Percentiles rank a stretch among this genome's conserved stretches.
Conservation (phyloP, 2,888 invertebrate genomes). For the Thalpophila matura region DNA sequence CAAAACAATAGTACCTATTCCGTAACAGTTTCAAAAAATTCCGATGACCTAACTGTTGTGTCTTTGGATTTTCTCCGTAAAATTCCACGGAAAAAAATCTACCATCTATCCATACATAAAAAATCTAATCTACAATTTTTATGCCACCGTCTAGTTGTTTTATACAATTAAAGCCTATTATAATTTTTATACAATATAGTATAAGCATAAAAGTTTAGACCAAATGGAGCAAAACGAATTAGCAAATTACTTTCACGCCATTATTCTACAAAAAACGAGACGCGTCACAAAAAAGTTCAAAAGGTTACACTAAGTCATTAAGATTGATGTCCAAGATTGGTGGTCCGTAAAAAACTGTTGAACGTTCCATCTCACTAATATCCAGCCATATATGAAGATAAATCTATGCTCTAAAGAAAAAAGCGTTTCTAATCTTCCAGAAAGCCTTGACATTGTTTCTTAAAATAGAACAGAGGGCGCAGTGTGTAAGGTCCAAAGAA, state of each 20-base stretch:
- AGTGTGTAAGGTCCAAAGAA: constrained; percentile 39
- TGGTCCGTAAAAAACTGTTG: constrained; percentile 52
- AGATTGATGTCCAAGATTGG: constrained; percentile 57
- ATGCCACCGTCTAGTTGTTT: too few species aligned
- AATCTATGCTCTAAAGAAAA: constrained; percentile 56
- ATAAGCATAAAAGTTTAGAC: neutral
- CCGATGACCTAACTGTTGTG: too few species aligned
- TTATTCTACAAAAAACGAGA: constrained; percentile 30
- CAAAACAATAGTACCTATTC: too few species aligned
- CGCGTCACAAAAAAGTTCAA: constrained; percentile 38
- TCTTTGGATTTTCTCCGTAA: too few species aligned
- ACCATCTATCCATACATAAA: too few species aligned
- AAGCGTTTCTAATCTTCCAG: constrained; percentile 61
- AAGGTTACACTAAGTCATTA: constrained; percentile 58
- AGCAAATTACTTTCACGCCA: constrained; percentile 20
- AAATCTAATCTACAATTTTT: too few species aligned
- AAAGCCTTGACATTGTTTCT: constrained; percentile 63
- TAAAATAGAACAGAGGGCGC: constrained; percentile 54
- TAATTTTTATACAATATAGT: too few species aligned
- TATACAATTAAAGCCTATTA: neutral
- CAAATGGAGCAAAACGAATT: constrained; percentile 18
- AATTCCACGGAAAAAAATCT: too few species aligned
- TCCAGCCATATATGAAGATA: constrained; percentile 58
- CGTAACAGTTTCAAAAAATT: too few species aligned
- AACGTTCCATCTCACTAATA: constrained; percentile 50